Evolutionary conservation across 2,888 invertebrate species (phyloP).

Genomic region (Philaethria dido): DNA sequence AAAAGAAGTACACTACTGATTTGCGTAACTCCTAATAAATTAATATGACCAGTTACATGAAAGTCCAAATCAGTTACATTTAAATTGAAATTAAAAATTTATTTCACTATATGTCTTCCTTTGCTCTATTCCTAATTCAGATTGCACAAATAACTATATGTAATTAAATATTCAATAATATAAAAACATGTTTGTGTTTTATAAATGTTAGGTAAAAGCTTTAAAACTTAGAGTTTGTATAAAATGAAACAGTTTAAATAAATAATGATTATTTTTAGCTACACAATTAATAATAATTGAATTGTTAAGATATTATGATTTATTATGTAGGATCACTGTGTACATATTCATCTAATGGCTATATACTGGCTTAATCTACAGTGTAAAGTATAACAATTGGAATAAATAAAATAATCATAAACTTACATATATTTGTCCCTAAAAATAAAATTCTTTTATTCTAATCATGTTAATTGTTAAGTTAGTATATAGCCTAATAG

Average conservation of each 20-base stretch:
- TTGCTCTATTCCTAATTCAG: conserved; percentile 32
- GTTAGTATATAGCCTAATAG: background rate
- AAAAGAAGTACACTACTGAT: background rate
- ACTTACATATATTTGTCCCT: background rate
- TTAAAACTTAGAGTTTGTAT: conserved; percentile 20
- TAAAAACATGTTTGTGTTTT: conserved; percentile 24
- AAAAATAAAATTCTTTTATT: background rate
- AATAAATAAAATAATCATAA: background rate
- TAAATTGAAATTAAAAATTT: conserved; percentile 36
- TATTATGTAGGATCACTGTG: background rate
- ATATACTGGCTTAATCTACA: background rate
- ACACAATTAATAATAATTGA: conserved; percentile 1
- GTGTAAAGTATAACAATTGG: background rate
- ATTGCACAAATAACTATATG: conserved; percentile 32
- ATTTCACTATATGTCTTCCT: conserved; percentile 37
- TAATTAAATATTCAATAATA: conserved; percentile 21
- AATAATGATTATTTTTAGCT: conserved; percentile 2
- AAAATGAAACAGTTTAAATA: conserved; percentile 13
- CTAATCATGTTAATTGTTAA: background rate
- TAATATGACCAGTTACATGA: background rate
- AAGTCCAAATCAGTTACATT: background rate
- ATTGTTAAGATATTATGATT: conserved; percentile 14
- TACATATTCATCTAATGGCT: background rate
- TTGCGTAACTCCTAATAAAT: background rate
- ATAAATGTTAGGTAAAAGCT: conserved; percentile 33